Base-by-base conservation (phyloP, 2,888 invertebrate species). In the Corbicula japonica region DNA sequence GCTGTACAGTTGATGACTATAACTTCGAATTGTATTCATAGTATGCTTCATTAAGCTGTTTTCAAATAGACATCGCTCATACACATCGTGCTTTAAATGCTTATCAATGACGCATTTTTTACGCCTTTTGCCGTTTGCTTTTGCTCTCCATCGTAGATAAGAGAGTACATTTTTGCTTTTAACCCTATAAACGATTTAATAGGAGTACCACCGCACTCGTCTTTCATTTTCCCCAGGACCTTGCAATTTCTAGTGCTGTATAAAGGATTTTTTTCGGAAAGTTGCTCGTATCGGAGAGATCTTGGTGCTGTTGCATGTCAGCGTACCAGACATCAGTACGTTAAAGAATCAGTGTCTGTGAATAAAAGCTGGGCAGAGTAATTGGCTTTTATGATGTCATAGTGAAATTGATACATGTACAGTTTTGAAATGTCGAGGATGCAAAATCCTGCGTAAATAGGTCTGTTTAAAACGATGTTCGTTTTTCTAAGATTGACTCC, bases 401-500 rank as follows among this genome's bases (percentile, higher is more conserved):
- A 71, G 30, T 76, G 76, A 35, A 76, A 76, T 10, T 50, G 30
- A n/a, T 69, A 70, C 76, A 76, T 76, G 15, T n/a, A n/a, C n/a
- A n/a, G n/a, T n/a, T n/a, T n/a, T n/a, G n/a, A n/a, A n/a, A n/a
- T n/a, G n/a, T 58, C 48, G 12, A 50, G 30, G 44, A 63, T 62
- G 5, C 54, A 72, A 28, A 72, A 38, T 38, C 41, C 41, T 38
- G 18, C 41, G 21, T 65, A 65, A 15, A 65, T 50, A 12, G 63
- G 63, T 21, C 35, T 41, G 34, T 65, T 65, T 23, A 65, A 41
- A 21, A 50, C 35, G 1, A 65, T 32, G n/a, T 65, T 50, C 34
- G 46, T 46, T 50, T 65, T 65, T 30, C 35, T 65, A 2, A 34
- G 30, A 8, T 65, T 48, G 18, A 66, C 66, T 5, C 35, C 66